phyloP scores from a whole-genome alignment of 2,888 invertebrate species.

The Ectemnius continuus region DNA sequence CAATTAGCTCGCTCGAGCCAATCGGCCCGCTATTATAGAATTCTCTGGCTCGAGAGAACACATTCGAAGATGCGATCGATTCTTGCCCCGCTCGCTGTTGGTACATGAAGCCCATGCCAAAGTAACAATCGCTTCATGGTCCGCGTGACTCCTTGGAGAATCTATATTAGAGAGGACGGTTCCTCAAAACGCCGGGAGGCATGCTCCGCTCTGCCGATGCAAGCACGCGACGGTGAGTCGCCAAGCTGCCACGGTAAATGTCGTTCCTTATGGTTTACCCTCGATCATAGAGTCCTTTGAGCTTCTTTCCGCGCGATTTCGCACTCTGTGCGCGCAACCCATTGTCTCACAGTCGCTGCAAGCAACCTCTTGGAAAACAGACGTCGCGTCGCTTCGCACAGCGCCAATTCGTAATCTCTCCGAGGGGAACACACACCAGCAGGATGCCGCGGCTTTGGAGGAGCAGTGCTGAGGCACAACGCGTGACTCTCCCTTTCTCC shows the following conservation, averaged over 20 bases:
- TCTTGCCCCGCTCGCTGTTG: not conserved
- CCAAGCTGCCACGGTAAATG: conserved; percentile 26
- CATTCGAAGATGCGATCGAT: conserved; percentile 20
- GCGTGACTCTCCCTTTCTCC: not conserved
- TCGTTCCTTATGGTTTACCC: conserved; percentile 27
- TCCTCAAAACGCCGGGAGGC: conserved; percentile 31
- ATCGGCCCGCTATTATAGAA: conserved; percentile 21
- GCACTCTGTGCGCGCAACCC: conserved; percentile 25
- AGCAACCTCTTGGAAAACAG: conserved; percentile 22
- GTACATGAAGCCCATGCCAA: conserved; percentile 31
- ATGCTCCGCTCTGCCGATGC: conserved; percentile 14
- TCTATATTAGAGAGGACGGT: conserved; percentile 39
- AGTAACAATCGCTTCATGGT: conserved; percentile 51
- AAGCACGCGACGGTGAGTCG: no score
- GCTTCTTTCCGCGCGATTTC: conserved; percentile 57
- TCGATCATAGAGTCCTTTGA: conserved; percentile 63
- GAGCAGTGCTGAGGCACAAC: conserved; percentile 28
- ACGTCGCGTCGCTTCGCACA: conserved; percentile 29
- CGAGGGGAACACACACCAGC: conserved; percentile 18
- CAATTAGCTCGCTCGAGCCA: conserved; percentile 34
- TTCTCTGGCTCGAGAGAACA: not conserved
- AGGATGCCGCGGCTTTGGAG: conserved; percentile 2
- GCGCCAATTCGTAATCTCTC: conserved; percentile 61
- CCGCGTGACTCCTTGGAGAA: conserved; percentile 36
- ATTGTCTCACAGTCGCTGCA: conserved; percentile 55